Percentiles rank a stretch among this genome's conserved stretches.
Evolutionary conservation across 2,888 invertebrate genomes (phyloP).

Genomic region (Lepidochrysops patricia): DNA sequence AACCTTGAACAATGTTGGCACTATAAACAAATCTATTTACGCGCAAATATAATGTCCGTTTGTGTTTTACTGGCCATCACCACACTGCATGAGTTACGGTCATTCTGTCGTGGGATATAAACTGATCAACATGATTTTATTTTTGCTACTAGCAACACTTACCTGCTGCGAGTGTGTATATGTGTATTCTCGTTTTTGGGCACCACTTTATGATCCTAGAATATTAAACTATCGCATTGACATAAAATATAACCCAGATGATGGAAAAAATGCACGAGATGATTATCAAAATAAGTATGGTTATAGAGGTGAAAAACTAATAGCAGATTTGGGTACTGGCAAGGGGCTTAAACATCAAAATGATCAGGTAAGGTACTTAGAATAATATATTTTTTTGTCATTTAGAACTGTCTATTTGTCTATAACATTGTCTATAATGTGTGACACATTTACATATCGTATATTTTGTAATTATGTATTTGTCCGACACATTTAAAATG

Average conservation of each 20-base stretch:
- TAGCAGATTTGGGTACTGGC: slow-evolving; percentile 51
- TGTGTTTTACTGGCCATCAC: slow-evolving; percentile 23
- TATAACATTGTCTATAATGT: not conserved
- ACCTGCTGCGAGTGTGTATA: slow-evolving; percentile 31
- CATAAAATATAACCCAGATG: slow-evolving; percentile 39
- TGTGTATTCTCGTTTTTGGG: slow-evolving; percentile 59
- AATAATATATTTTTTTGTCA: slow-evolving; percentile 2
- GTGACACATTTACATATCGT: too few relatives aligned
- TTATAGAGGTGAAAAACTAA: slow-evolving; percentile 43
- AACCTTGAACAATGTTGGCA: slow-evolving; percentile 34
- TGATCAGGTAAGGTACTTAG: slow-evolving; percentile 30
- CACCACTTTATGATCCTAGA: slow-evolving; percentile 47
- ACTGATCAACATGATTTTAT: slow-evolving; percentile 26
- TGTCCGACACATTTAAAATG: too few relatives aligned
- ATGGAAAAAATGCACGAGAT: slow-evolving; percentile 34
- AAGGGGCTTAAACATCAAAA: slow-evolving; percentile 29
- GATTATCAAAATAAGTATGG: slow-evolving; percentile 42
- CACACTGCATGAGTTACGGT: slow-evolving; percentile 23
- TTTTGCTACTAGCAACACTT: slow-evolving; percentile 29
- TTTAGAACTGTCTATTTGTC: not conserved
- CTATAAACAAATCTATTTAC: slow-evolving; percentile 32
- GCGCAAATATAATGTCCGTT: slow-evolving; percentile 24
- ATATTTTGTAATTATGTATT: too few relatives aligned
- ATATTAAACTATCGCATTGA: slow-evolving; percentile 54
- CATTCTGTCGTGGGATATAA: slow-evolving; percentile 18